Percentiles rank a stretch among this genome's conserved stretches.
Conservation (phyloP, 2,888 invertebrate genomes). For the Phengaris arion region DNA sequence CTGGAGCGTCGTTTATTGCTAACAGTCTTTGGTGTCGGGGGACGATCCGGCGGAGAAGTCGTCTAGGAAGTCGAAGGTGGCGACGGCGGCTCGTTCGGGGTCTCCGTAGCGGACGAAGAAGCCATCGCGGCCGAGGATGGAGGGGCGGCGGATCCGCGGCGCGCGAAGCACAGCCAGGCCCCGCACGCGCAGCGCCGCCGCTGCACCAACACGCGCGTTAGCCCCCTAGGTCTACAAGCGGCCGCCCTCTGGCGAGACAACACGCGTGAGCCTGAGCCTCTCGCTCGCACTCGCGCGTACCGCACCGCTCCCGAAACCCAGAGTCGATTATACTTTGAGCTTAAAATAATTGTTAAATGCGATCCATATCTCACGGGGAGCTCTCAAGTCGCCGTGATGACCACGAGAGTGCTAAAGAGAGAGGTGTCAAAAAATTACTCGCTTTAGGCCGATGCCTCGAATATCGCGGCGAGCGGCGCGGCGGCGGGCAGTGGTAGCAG, state of each 20-base stretch:
- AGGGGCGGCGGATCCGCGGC: slow-evolving; percentile 79
- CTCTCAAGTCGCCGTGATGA: too few species aligned
- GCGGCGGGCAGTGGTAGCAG: too few species aligned
- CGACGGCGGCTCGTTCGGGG: slow-evolving; percentile 87
- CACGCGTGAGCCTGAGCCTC: slow-evolving; percentile 45
- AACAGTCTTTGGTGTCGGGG: slow-evolving; percentile 72
- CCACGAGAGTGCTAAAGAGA: too few species aligned
- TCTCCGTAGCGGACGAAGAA: slow-evolving; percentile 89
- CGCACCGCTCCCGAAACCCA: slow-evolving; percentile 38
- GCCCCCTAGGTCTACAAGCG: slow-evolving; percentile 51
- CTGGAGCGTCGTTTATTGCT: slow-evolving; percentile 31
- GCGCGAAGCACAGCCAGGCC: slow-evolving; percentile 78
- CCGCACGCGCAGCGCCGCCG: slow-evolving; percentile 80
- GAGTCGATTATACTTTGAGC: slow-evolving; percentile 16
- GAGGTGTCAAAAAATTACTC: too few species aligned
- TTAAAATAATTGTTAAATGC: neutral
- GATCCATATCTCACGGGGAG: neutral
- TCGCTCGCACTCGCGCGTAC: slow-evolving; percentile 42
- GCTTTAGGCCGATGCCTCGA: too few species aligned
- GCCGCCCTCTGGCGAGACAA: slow-evolving; percentile 58
- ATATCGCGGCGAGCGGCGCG: too few species aligned
- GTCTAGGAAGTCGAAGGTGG: slow-evolving; percentile 89
- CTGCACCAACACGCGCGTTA: slow-evolving; percentile 66
- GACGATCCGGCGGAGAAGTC: slow-evolving; percentile 76
- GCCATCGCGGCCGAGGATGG: slow-evolving; percentile 87